Evolutionary conservation across 2,888 invertebrate genomes (phyloP).

Genomic region (Asteroscopus sphinx): DNA sequence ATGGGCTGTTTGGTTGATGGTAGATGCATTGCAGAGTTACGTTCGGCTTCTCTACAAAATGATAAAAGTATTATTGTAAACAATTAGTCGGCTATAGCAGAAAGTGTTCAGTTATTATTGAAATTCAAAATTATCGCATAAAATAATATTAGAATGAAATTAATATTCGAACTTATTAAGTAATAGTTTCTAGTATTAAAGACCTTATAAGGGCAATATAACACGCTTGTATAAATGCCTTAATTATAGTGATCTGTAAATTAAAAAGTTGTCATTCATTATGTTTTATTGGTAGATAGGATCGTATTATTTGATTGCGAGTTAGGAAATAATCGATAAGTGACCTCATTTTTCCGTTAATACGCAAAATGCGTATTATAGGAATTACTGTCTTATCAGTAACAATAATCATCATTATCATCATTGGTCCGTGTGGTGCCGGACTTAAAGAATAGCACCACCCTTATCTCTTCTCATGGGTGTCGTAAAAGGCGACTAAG

Average conservation of each 20-base stretch:
- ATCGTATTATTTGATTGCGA: conserved; percentile 7
- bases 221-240: conserved; percentile 52
- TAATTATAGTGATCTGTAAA: conserved; percentile 49
- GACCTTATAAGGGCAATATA: conserved; percentile 29
- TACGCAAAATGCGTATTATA: too few species aligned
- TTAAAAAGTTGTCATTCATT: conserved; percentile 7
- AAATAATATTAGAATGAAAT: conserved; percentile 29
- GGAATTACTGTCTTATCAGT: too few species aligned
- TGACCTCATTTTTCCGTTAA: too few species aligned
- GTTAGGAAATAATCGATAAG: background rate
- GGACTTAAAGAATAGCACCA: too few species aligned
- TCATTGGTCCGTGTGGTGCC: too few species aligned
- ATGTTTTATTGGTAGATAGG: conserved; percentile 5
- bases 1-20: too few species aligned
- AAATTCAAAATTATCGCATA: conserved; percentile 22
- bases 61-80: conserved; percentile 39
- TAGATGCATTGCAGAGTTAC: conserved; percentile 39
- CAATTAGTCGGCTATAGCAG: conserved; percentile 28
- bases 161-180: conserved; percentile 53
- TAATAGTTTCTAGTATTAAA: conserved; percentile 38
- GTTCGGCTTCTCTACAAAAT: conserved; percentile 41
- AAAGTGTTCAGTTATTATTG: conserved; percentile 37
- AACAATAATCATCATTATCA: too few species aligned
- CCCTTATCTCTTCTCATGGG: too few species aligned
- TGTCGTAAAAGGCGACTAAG: too few species aligned